Evolutionary conservation across 2,888 invertebrate genomes (phyloP), one percentile per base, ranked within the genome.

Genomic region (Chironomus tentans): DNA sequence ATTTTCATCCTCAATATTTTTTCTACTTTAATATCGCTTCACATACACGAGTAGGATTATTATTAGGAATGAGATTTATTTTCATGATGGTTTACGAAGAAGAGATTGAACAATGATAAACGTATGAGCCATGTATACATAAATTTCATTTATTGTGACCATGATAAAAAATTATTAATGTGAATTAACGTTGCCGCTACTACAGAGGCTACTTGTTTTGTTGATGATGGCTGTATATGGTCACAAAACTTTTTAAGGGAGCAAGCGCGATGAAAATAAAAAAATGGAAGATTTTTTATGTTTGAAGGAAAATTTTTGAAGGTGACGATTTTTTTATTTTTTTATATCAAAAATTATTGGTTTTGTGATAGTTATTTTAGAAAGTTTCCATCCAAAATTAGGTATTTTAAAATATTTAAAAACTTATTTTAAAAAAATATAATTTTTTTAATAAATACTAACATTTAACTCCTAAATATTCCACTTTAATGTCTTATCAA

Each of bases 251-350:
- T 22, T 65, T 65, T 24, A 5, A 24, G 2, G 13, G 65, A 65
- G 65, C 65, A 65, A 65, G 65, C 65, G 65, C 65, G 21, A 65
- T 10, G 56, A 56, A 56, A 18, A 56, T 56, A 65, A 65, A 65
- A n/a, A 65, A 65, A 65, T 65, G 65, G 65, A 65, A 65, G 65
- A 7, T 56, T 56, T 56, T 56, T 56, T 56, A 15, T 1, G 6
- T 15, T n/a, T 15, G 18, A 18, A 18, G 0, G 56, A 18, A 15
- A 15, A 2, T 56, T 56, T 18, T 56, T 50, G 13, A 1, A n/a
- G n/a, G 18, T 56, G 18, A 56, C 56, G 10, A 38, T 38, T 38
- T 38, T 38, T 56, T 56, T 15, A 4, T 28, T 28, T 28, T 28
- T 28, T 3, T 28, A 4, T n/a, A 24, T 24, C 22, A 24, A 24